Evolutionary conservation across 2,888 invertebrate genomes (phyloP).

Genomic region (Drosophila parthenogenetica): DNA sequence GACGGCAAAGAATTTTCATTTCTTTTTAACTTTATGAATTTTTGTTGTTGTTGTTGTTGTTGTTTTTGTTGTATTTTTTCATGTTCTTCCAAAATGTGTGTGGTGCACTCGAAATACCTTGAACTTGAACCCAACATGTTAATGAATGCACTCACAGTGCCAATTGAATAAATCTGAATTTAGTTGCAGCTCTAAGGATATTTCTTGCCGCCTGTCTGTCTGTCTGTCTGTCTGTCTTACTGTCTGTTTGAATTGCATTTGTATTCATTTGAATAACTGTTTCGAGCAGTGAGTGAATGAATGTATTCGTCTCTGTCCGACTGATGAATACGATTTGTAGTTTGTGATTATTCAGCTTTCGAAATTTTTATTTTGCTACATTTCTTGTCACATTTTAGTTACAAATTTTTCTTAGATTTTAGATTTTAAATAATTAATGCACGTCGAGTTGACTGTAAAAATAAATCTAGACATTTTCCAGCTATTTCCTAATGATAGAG

Average conservation of each 20-base stretch:
- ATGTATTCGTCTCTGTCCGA: not conserved
- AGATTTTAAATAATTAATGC: too few relatives aligned
- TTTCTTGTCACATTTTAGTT: not conserved
- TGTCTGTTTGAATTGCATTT: constrained; percentile 2
- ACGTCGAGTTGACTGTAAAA: too few relatives aligned
- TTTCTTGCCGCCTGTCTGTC: not conserved
- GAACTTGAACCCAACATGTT: constrained; percentile 41
- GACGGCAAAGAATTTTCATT: constrained; percentile 30
- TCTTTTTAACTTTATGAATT: constrained; percentile 1
- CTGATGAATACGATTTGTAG: not conserved
- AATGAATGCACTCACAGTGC: constrained; percentile 37
- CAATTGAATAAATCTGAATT: constrained; percentile 22
- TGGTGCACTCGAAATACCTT: constrained; percentile 41
- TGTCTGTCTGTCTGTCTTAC: not conserved
- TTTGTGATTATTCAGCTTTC: not conserved
- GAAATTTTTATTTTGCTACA: too few relatives aligned
- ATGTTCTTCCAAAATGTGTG: not conserved
- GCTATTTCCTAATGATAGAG: not conserved
- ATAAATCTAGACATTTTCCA: not conserved
- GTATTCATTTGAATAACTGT: constrained; percentile 11
- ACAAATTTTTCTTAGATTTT: too few relatives aligned
- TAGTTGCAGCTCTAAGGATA: constrained; percentile 5
- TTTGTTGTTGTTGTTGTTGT: constrained; percentile 6
- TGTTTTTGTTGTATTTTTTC: not conserved
- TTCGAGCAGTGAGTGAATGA: not conserved